A percentile compares a stretch with the other conserved stretches of the same genome.
These are phyloP conservation scores for Dolichallabes microphthalmus DNA, from an alignment of 2,113 vertebrate genomes.

Conservation along the genomic window DNA sequence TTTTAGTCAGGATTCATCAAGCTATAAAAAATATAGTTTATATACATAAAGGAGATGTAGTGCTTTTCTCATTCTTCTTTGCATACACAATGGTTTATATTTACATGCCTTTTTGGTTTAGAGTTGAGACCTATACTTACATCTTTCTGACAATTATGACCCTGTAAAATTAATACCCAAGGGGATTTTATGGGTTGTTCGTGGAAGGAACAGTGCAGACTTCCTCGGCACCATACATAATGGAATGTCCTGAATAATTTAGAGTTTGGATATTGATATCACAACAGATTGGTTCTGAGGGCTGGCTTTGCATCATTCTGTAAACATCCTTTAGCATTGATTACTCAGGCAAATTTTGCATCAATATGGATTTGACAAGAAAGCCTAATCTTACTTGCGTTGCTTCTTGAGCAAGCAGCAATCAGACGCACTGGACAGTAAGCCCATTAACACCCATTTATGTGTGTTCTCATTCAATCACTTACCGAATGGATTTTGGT, in stretches of 20 bases:
- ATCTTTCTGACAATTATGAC: background rate
- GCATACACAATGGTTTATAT: background rate
- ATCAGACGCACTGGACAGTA: background rate
- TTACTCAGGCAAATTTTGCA: slow-evolving; percentile 9
- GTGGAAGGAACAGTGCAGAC: slow-evolving; percentile 33
- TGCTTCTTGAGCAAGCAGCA: background rate
- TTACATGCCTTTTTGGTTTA: background rate
- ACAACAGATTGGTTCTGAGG: slow-evolving; percentile 44
- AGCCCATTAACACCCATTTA: background rate
- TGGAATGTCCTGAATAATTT: slow-evolving; percentile 49
- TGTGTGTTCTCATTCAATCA: background rate
- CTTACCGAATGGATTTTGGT: background rate
- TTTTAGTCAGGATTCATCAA: background rate
- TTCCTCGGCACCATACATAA: slow-evolving; percentile 46
- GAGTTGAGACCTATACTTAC: background rate
- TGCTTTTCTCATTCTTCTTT: background rate
- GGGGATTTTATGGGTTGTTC: slow-evolving; percentile 13
- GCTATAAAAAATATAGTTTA: background rate
- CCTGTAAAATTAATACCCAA: background rate
- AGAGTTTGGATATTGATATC: slow-evolving; percentile 51
- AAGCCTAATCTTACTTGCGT: slow-evolving; percentile 18
- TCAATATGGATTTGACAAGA: slow-evolving; percentile 14
- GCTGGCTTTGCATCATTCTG: slow-evolving; percentile 17
- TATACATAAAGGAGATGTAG: too few species aligned
- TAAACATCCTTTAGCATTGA: slow-evolving; percentile 28